Percentiles rank a stretch among this genome's conserved stretches.
phyloP scores from a whole-genome alignment of 2,888 invertebrate genomes.

The Ormyrus labotus region DNA sequence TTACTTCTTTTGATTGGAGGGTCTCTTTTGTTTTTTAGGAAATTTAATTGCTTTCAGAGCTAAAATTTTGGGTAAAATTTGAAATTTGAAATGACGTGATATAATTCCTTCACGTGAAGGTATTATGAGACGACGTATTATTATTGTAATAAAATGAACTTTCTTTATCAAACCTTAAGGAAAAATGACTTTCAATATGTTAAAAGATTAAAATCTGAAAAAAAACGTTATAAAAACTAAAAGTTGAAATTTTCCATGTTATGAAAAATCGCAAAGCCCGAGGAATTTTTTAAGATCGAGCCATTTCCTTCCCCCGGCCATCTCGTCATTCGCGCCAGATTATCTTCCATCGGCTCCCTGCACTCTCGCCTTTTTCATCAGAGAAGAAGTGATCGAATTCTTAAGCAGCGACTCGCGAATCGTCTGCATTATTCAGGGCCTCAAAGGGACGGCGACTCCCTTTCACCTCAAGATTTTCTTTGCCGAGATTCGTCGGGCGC shows the following conservation, averaged over 20 bases:
- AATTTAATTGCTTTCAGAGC: too few relatives aligned
- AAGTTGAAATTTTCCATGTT: neutral
- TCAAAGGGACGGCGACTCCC: slow-evolving; percentile 56
- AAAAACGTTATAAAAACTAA: neutral
- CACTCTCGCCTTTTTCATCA: slow-evolving; percentile 34
- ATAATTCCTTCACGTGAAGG: too few relatives aligned
- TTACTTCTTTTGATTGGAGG: too few relatives aligned
- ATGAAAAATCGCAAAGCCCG: neutral
- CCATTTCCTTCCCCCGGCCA: slow-evolving; percentile 17
- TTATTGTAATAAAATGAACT: too few relatives aligned
- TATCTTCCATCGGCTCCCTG: neutral
- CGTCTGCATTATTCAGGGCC: slow-evolving; percentile 72
- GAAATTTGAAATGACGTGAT: too few relatives aligned
- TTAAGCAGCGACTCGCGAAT: slow-evolving; percentile 63
- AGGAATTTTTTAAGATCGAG: slow-evolving; percentile 8
- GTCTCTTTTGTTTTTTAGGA: too few relatives aligned
- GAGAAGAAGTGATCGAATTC: slow-evolving; percentile 65
- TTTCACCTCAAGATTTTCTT: slow-evolving; percentile 22
- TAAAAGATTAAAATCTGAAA: neutral
- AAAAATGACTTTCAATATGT: too few relatives aligned
- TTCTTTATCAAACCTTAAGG: too few relatives aligned
- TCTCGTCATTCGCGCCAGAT: neutral
- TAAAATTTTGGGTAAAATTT: too few relatives aligned
- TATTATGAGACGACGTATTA: too few relatives aligned
- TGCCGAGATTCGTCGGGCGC: slow-evolving; percentile 57